Evolutionary conservation across 2,888 invertebrate genomes (phyloP).

Genomic region (Drosophila pseudotakahashii): DNA sequence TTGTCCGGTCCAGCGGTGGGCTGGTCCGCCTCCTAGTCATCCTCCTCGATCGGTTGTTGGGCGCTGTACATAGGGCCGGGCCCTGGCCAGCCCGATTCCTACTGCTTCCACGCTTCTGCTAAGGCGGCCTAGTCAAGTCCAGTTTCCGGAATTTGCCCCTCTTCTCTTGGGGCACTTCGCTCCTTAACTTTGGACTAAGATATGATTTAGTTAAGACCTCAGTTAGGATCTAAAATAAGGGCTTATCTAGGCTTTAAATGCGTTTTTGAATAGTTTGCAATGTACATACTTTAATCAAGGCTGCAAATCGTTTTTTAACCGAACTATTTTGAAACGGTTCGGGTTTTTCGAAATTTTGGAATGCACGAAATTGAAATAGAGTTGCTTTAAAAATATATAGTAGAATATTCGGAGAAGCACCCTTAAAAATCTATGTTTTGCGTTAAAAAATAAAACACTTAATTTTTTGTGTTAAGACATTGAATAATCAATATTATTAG

Average conservation of each 20-base stretch:
- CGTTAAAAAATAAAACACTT: no score
- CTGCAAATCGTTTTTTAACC: constrained; percentile 17
- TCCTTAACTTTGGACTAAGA: no score
- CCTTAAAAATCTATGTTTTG: no score
- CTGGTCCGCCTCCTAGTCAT: constrained; percentile 19
- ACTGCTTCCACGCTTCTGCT: constrained; percentile 57
- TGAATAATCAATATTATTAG: no score
- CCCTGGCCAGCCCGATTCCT: constrained; percentile 54
- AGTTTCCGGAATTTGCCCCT: constrained; percentile 7
- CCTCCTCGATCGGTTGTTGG: constrained; percentile 71
- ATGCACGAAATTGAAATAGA: background rate
- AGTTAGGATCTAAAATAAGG: constrained; percentile 5
- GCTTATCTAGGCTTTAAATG: constrained; percentile 5
- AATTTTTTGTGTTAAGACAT: no score
- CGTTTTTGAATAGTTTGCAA: constrained; percentile 6
- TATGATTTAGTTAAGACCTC: background rate
- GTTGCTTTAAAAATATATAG: no score
- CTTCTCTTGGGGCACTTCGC: no score
- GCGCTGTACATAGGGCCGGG: constrained; percentile 50
- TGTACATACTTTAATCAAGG: constrained; percentile 19
- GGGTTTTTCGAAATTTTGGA: background rate
- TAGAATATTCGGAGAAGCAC: no score
- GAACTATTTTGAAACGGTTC: constrained; percentile 4
- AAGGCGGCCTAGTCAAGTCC: constrained; percentile 4
- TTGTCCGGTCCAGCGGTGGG: background rate